A percentile compares a stretch with the other conserved stretches of the same genome.
Evolutionary conservation across 1,140 invertebrate species (phyloP).

Genomic region (Berghia stephanieae): DNA sequence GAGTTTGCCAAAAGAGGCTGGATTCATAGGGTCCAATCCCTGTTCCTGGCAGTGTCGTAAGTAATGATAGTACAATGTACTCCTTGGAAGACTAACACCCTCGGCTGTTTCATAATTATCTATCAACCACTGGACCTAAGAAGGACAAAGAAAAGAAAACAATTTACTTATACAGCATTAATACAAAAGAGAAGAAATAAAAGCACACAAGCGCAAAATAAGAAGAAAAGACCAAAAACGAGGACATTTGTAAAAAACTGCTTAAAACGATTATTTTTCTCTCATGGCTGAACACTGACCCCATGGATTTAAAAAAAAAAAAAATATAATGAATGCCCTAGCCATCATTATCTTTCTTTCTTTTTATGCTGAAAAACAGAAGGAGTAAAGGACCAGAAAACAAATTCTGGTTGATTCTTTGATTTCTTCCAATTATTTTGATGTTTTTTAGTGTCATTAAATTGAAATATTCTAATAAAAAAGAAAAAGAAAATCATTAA

Average conservation of each 20-base stretch:
- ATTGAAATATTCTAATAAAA: constrained; percentile 81
- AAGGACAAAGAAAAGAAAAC: constrained; percentile 54
- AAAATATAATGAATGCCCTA: too few relatives aligned
- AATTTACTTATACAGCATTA: constrained; percentile 44
- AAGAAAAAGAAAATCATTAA: neutral
- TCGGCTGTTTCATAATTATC: constrained; percentile 99
- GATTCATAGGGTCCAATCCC: constrained; percentile 97
- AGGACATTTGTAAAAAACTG: too few relatives aligned
- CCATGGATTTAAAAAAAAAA: too few relatives aligned
- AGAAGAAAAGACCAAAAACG: too few relatives aligned
- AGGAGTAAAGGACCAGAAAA: too few relatives aligned
- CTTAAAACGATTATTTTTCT: too few relatives aligned
- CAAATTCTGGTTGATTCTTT: too few relatives aligned
- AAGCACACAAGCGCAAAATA: too few relatives aligned
- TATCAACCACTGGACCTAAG: constrained; percentile 93
- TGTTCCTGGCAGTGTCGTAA: constrained; percentile 92
- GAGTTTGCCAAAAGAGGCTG: constrained; percentile 98
- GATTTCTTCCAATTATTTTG: too few relatives aligned
- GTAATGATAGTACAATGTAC: constrained; percentile 97
- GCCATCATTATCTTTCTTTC: too few relatives aligned
- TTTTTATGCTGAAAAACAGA: too few relatives aligned
- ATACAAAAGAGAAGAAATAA: constrained; percentile 38
- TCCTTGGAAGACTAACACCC: constrained; percentile 94
- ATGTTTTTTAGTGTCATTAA: constrained; percentile 86
- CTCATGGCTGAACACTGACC: too few relatives aligned